Conservation (phyloP, 1,140 invertebrate species). For the Meloidogyne exigua region DNA sequence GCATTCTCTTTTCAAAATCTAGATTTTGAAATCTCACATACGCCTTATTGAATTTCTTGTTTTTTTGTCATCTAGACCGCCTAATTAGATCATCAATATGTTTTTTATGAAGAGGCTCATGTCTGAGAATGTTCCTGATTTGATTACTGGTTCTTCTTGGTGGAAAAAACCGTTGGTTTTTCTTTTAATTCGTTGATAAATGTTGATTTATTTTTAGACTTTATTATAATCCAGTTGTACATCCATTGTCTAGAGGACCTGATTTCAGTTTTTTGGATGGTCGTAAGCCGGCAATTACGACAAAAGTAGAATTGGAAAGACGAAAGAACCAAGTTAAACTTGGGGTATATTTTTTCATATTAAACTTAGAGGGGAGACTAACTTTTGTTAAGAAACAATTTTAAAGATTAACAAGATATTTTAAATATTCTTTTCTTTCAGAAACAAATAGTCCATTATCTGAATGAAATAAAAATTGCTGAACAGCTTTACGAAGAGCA, state of each 20-base stretch:
- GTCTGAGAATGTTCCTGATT: background rate
- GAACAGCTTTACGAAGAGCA: conserved; percentile 36
- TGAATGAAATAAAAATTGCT: conserved; percentile 47
- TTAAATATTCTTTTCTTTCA: conserved; percentile 32
- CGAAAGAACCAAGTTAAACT: conserved; percentile 44
- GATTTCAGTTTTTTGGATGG: conserved; percentile 54
- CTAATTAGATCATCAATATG: background rate
- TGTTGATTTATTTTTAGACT: conserved; percentile 37
- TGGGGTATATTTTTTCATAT: conserved; percentile 36
- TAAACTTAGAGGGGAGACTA: too few relatives aligned
- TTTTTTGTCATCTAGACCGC: too few relatives aligned
- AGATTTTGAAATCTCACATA: too few relatives aligned
- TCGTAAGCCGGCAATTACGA: conserved; percentile 34
- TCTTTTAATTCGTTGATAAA: background rate
- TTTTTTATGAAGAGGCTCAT: background rate
- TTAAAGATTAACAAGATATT: too few relatives aligned
- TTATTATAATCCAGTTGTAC: conserved; percentile 47
- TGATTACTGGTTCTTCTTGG: conserved; percentile 22
- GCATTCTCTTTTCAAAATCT: too few relatives aligned
- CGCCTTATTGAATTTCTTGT: too few relatives aligned
- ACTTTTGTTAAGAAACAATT: too few relatives aligned
- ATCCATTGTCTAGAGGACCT: conserved; percentile 47
- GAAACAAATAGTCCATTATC: conserved; percentile 48
- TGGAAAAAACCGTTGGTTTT: conserved; percentile 55
- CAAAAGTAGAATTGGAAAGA: conserved; percentile 38